phyloP scores from a whole-genome alignment of 2,888 invertebrate species.

The Ceramica pisi region DNA sequence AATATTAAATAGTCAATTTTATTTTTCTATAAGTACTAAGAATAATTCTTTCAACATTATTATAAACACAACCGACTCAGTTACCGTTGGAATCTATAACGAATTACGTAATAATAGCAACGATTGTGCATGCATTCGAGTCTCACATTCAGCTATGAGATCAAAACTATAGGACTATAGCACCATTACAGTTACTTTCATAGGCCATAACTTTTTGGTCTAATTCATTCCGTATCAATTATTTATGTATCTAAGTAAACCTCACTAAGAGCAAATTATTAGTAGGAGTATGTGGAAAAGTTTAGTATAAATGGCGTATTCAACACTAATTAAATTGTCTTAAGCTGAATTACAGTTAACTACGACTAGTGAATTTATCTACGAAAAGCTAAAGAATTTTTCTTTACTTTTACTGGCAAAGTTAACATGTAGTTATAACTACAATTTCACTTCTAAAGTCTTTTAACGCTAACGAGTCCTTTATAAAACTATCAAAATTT shows the following conservation, averaged over 20 bases:
- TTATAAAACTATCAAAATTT: conserved; percentile 38
- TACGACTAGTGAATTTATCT: conserved; percentile 63
- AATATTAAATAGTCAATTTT: conserved; percentile 81
- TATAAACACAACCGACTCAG: conserved; percentile 87
- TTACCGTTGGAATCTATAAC: conserved; percentile 80
- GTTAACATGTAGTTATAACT: conserved; percentile 8
- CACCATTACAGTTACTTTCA: conserved; percentile 89
- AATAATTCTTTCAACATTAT: conserved; percentile 85
- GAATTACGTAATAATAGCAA: conserved; percentile 74
- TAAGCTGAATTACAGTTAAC: conserved; percentile 54
- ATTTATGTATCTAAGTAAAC: conserved; percentile 61
- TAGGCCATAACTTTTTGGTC: conserved; percentile 90
- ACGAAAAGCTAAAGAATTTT: conserved; percentile 43
- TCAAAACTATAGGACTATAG: conserved; percentile 89
- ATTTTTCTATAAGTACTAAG: conserved; percentile 89
- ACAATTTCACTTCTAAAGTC: conserved; percentile 16
- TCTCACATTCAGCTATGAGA: conserved; percentile 88
- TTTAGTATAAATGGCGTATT: conserved; percentile 45
- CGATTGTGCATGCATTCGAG: conserved; percentile 76
- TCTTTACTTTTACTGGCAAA: conserved; percentile 28
- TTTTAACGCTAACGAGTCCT: conserved; percentile 28
- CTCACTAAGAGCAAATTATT: conserved; percentile 61
- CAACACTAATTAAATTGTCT: conserved; percentile 46
- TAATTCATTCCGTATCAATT: conserved; percentile 75
- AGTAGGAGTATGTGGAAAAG: conserved; percentile 51